Percentiles rank a stretch among this genome's conserved stretches.
Evolutionary conservation across 2,797 vertebrate genomes (phyloP).

Genomic region (Molothrus aeneus): DNA sequence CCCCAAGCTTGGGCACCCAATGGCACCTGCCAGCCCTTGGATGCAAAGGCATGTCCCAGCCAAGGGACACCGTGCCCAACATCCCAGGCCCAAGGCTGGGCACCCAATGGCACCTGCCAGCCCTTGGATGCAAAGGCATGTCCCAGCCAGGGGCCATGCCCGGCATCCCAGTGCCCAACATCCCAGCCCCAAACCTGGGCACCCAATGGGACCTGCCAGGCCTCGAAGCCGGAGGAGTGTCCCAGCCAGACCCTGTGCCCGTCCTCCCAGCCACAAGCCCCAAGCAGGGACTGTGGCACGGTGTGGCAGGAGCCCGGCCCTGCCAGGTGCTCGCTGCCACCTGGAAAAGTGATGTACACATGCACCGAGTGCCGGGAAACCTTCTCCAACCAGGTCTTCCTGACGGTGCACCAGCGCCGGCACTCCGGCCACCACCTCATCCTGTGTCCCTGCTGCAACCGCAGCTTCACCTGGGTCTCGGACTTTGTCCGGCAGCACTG

Average conservation of each 20-base stretch:
- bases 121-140: fast-evolving
- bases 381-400: conserved; percentile 40
- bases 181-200: not conserved
- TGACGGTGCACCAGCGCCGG: not conserved
- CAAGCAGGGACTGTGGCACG: fast-evolving
- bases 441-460: conserved; percentile 27
- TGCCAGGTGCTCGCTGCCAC: fast-evolving
- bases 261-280: not conserved
- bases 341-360: not conserved
- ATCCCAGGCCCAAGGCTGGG: too few relatives aligned
- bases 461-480: not conserved
- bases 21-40: too few relatives aligned
- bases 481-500: not conserved
- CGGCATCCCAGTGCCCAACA: not conserved
- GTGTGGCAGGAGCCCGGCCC: not conserved
- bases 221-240: not conserved
- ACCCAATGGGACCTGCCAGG: fast-evolving
- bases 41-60: too few relatives aligned
- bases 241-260: not conserved
- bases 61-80: too few relatives aligned
- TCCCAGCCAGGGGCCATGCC: not conserved
- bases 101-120: not conserved
- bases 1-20: not conserved
- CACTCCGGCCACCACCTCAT: not conserved
- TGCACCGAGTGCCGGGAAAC: conserved; percentile 14